These are phyloP conservation scores for Diadumene lineata DNA, from an alignment of 92 coral and sea anemone species.

Conservation along the genomic window DNA sequence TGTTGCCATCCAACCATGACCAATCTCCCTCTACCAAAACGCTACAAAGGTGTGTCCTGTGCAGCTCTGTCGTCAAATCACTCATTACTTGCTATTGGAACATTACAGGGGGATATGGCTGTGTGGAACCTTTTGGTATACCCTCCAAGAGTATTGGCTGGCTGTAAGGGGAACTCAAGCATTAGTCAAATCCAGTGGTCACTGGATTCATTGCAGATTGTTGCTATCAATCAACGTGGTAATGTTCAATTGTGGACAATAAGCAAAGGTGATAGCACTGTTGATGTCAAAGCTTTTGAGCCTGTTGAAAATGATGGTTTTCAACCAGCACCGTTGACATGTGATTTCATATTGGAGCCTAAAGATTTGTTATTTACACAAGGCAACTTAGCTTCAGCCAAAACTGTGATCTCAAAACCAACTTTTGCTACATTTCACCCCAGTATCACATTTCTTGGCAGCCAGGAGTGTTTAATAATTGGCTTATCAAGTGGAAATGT, in stretches of 20 bases:
- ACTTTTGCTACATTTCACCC: slow-evolving; percentile 64
- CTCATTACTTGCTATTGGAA: slow-evolving; percentile 70
- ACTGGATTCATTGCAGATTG: slow-evolving; percentile 50
- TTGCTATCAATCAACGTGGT: slow-evolving; percentile 63
- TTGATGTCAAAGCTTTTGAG: slow-evolving; percentile 74
- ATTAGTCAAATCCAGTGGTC: slow-evolving; percentile 65
- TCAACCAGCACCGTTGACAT: slow-evolving; percentile 45
- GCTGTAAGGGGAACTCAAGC: slow-evolving; percentile 52
- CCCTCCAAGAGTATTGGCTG: slow-evolving; percentile 78
- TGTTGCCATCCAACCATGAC: slow-evolving; percentile 38
- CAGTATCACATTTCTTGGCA: slow-evolving; percentile 61
- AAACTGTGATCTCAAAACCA: slow-evolving; percentile 31
- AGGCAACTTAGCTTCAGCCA: slow-evolving; percentile 64
- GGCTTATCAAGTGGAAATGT: slow-evolving; percentile 73
- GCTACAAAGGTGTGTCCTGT: slow-evolving; percentile 72
- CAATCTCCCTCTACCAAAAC: slow-evolving; percentile 62
- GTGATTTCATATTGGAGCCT: slow-evolving; percentile 43
- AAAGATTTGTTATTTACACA: slow-evolving; percentile 49
- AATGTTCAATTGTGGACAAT: slow-evolving; percentile 69
- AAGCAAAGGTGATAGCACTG: slow-evolving; percentile 43
- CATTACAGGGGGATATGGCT: slow-evolving; percentile 74
- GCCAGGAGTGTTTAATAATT: slow-evolving; percentile 60
- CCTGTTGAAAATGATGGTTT: slow-evolving; percentile 64
- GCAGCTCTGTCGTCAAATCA: slow-evolving; percentile 62
- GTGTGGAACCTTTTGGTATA: slow-evolving; percentile 67